phyloP scores from a whole-genome alignment of 2,888 invertebrate genomes.

The Hemaris fuciformis region DNA sequence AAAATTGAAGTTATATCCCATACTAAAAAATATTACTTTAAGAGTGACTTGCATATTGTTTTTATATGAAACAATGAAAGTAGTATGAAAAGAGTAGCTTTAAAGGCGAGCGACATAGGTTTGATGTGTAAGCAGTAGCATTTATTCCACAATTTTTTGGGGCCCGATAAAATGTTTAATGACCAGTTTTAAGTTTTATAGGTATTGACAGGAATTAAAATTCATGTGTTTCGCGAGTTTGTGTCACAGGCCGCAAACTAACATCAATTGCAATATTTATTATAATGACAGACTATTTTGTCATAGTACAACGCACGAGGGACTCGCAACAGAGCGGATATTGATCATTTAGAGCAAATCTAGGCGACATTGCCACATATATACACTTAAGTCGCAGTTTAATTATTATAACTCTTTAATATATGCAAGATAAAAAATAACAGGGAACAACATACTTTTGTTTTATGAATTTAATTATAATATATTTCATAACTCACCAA shows the following conservation, averaged over 20 bases:
- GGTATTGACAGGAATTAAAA: no score
- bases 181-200: no score
- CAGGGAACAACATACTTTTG: neutral
- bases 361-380: constrained; percentile 11
- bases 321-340: constrained; percentile 42
- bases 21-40: no score
- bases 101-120: no score
- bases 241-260: neutral
- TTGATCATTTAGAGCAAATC: constrained; percentile 48
- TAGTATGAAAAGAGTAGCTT: no score
- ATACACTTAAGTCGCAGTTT: neutral
- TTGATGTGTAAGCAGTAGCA: no score
- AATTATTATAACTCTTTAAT: no score
- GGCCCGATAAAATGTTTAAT: no score
- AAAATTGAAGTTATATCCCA: no score
- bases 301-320: constrained; percentile 19
- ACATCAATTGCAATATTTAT: neutral
- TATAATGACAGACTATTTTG: neutral
- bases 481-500: neutral
- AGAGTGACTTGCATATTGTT: no score
- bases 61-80: no score
- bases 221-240: neutral
- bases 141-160: no score
- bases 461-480: neutral
- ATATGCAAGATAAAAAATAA: neutral